These are phyloP conservation scores for Mya arenaria DNA, from an alignment of 1,140 invertebrate species.

Conservation along the genomic window DNA sequence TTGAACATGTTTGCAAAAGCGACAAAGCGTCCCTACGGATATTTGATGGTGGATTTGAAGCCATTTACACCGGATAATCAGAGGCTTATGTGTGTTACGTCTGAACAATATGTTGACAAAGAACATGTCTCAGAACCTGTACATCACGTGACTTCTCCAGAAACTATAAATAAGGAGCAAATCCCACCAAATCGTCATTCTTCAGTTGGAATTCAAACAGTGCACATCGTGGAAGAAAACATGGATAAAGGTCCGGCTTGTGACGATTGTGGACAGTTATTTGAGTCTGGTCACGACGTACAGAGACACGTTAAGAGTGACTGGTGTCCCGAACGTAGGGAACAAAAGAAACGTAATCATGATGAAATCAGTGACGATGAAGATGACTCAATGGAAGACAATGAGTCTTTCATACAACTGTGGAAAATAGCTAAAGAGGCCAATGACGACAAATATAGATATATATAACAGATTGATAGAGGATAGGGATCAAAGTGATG, in stretches of 20 bases:
- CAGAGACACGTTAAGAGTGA: neutral
- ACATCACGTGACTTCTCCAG: neutral
- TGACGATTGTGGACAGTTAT: constrained; percentile 6
- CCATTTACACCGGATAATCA: neutral
- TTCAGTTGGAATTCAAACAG: constrained; percentile 1
- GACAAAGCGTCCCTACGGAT: constrained; percentile 6
- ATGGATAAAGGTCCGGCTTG: neutral
- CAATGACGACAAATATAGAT: neutral
- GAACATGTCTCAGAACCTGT: no score
- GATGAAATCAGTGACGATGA: neutral
- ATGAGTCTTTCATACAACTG: neutral
- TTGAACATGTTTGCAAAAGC: constrained; percentile 16
- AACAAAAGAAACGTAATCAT: neutral
- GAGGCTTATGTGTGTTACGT: neutral
- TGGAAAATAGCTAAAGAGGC: neutral
- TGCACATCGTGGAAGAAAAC: neutral
- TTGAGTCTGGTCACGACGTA: neutral
- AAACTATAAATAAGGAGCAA: neutral
- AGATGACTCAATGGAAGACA: neutral
- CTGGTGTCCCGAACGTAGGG: neutral
- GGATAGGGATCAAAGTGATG: neutral
- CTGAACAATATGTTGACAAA: no score
- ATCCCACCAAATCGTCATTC: neutral
- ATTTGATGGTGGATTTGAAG: constrained; percentile 7
- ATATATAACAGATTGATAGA: no score